A percentile compares a stretch with the other conserved stretches of the same genome.
Conservation (phyloP, 2,888 invertebrate species). For the Melieria picta region DNA sequence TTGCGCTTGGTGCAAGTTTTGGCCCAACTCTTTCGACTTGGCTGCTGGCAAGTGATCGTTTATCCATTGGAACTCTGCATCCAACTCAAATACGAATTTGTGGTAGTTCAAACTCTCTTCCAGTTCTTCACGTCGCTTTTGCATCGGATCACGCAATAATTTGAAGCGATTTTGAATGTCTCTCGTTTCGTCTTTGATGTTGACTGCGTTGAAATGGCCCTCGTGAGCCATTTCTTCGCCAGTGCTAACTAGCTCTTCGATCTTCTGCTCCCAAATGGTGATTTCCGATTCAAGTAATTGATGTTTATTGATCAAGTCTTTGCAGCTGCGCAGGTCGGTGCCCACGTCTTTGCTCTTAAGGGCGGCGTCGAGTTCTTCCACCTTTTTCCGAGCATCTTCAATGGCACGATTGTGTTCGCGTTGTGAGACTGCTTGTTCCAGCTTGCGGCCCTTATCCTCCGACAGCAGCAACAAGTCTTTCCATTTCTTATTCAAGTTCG, state of each 20-base stretch:
- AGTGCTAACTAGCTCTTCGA: conserved; percentile 79
- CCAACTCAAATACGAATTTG: conserved; percentile 93
- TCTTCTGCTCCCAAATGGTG: conserved; percentile 82
- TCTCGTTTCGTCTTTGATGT: conserved; percentile 82
- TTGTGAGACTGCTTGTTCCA: conserved; percentile 90
- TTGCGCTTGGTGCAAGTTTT: conserved; percentile 92
- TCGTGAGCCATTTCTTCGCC: conserved; percentile 92
- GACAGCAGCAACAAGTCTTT: conserved; percentile 77
- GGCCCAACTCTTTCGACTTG: conserved; percentile 78
- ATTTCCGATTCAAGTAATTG: conserved; percentile 90
- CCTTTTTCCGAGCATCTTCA: conserved; percentile 87
- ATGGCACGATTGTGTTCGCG: conserved; percentile 81
- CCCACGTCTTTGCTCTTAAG: conserved; percentile 86
- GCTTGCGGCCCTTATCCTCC: conserved; percentile 73
- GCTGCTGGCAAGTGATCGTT: conserved; percentile 87
- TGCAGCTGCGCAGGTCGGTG: conserved; percentile 89
- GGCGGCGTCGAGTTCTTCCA: conserved; percentile 84
- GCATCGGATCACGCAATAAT: conserved; percentile 78
- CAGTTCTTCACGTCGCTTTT: conserved; percentile 77
- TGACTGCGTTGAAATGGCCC: conserved; percentile 93
- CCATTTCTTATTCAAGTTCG: conserved; percentile 82
- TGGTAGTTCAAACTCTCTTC: conserved; percentile 85
- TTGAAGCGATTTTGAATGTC: conserved; percentile 77
- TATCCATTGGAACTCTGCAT: conserved; percentile 95
- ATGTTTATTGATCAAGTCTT: conserved; percentile 89